Percentiles rank a stretch among this genome's conserved stretches.
phyloP scores from a whole-genome alignment of 2,888 invertebrate species.

The Ellobium chinense region DNA sequence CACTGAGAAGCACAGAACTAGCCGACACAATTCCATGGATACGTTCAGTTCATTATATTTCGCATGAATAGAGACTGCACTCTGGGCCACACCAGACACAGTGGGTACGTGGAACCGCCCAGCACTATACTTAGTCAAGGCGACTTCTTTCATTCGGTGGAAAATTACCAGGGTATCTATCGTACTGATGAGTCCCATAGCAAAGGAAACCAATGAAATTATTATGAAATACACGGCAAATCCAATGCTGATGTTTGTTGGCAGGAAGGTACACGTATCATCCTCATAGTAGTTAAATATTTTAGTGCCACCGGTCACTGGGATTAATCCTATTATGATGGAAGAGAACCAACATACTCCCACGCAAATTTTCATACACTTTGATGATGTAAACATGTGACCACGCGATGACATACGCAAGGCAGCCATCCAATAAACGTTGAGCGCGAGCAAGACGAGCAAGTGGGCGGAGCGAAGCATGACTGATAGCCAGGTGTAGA shows the following conservation, averaged over 20 bases:
- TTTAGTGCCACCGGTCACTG: conserved; percentile 37
- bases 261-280: conserved; percentile 59
- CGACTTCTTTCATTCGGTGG: conserved; percentile 60
- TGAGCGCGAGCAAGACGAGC: conserved; percentile 43
- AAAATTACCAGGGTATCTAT: conserved; percentile 61
- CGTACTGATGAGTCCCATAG: conserved; percentile 58
- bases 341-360: conserved; percentile 37
- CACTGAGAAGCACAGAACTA: conserved; percentile 57
- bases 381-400: conserved; percentile 36
- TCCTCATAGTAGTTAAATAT: conserved; percentile 40
- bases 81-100: conserved; percentile 11
- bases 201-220: conserved; percentile 52
- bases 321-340: conserved; percentile 36
- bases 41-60: conserved; percentile 63
- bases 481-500: conserved; percentile 46
- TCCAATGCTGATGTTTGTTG: conserved; percentile 59
- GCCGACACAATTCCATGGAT: conserved; percentile 65
- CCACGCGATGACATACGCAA: conserved; percentile 39
- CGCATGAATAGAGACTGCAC: conserved; percentile 55
- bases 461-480: conserved; percentile 42
- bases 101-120: conserved; percentile 60
- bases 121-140: conserved; percentile 63
- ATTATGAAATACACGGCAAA: conserved; percentile 60
- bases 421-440: conserved; percentile 47
- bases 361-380: conserved; percentile 30